Evolutionary conservation across 2,888 invertebrate genomes (phyloP), one percentile per base, ranked within the genome.

Genomic region (Aphrophora alni): DNA sequence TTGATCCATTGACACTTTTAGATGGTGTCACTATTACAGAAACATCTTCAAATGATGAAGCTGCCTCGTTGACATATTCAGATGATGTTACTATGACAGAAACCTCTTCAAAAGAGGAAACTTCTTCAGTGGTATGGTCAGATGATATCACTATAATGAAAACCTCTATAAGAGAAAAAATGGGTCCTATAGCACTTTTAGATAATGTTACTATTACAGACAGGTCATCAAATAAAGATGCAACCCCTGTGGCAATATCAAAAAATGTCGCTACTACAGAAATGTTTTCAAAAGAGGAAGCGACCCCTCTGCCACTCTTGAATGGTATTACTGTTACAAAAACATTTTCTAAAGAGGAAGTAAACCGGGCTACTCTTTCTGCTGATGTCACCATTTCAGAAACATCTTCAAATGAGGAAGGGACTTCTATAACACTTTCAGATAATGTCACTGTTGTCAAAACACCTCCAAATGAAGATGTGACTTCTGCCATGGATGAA

Each of bases 1-100:
- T 75, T 7, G 78, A 79, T 38, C 68, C 78, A 0, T 79, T 59
- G 21, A 59, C 59, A 5, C 59, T 59, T n/a, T 21, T 59, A 21
- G 59, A 59, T 21, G 59, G 59, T 59, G 59, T 59, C 5, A 59
- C 59, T 4, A 59, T 59, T 21, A 59, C n/a, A 10, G 59, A 59
- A 21, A 4, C 59, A 21, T 59, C 59, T 59, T n/a, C 59, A 21
- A 21, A 59, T 10, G 59, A 59, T 12, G 59, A 21, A n/a, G 59
- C 14, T 5, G n/a, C 21, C 14, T 17, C 44, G 17, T 2, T 44
- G 14, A 2, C 3, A 14, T 2, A 8, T 44, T 44, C 44, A 44
- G 12, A 33, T 8, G 33, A 33, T 33, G 33, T 33, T 8, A 5
- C 14, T 7, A 44, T 14, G 10, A 44, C 10, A 17, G 17, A 44